Conservation (phyloP, 2,888 invertebrate species). For the Galerucella calmariensis region DNA sequence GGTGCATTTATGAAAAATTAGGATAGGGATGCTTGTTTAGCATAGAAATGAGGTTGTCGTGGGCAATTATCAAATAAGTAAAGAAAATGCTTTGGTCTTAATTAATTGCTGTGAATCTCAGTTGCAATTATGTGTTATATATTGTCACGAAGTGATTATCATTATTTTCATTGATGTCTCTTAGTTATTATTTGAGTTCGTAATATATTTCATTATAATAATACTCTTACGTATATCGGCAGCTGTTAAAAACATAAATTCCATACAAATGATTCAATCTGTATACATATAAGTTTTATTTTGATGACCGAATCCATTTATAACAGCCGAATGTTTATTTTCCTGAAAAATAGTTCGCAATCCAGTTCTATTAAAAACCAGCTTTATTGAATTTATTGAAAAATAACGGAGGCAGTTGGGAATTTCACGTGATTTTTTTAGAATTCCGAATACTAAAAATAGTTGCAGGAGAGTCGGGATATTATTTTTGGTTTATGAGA, state of each 20-base stretch:
- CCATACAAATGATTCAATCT: conserved; percentile 12
- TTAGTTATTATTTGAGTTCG: not conserved
- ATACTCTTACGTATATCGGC: not conserved
- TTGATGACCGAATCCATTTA: conserved; percentile 9
- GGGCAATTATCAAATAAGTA: too few relatives aligned
- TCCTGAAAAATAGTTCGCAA: conserved; percentile 17
- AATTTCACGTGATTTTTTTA: conserved; percentile 23
- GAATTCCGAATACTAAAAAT: conserved; percentile 37
- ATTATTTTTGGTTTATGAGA: conserved; percentile 19
- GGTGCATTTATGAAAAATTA: too few relatives aligned
- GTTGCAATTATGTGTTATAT: too few relatives aligned
- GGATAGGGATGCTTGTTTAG: too few relatives aligned
- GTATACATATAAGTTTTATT: not conserved
- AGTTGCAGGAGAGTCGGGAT: conserved; percentile 25
- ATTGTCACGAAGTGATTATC: too few relatives aligned
- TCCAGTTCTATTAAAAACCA: conserved; percentile 11
- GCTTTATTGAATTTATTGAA: conserved; percentile 9
- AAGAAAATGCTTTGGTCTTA: too few relatives aligned
- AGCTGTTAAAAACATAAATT: conserved; percentile 18
- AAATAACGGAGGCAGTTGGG: not conserved
- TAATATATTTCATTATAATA: not conserved
- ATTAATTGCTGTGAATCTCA: too few relatives aligned
- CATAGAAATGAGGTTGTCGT: too few relatives aligned
- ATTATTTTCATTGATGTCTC: too few relatives aligned
- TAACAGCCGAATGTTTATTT: conserved; percentile 17